Conservation (phyloP, 2,113 vertebrate genomes). For the Melierax canorus region DNA sequence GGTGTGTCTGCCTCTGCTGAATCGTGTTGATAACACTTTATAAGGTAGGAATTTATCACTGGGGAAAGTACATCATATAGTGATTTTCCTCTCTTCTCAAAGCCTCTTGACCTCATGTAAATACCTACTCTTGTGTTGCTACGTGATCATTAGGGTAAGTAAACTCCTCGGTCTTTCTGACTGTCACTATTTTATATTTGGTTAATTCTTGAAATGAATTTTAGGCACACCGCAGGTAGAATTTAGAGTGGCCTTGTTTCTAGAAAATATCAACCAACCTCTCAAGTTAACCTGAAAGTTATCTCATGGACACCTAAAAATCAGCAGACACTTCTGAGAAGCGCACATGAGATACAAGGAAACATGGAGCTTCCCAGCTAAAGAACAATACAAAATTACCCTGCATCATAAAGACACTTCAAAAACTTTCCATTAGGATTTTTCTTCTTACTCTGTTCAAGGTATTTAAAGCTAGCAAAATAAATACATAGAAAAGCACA, state of each 20-base stretch:
- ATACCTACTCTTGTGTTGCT: not conserved
- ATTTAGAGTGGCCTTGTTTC: not conserved
- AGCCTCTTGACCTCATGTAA: not conserved
- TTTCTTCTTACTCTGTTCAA: not conserved
- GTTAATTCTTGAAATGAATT: not conserved
- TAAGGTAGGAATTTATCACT: not conserved
- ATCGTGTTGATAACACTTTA: not conserved
- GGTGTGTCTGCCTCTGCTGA: not conserved
- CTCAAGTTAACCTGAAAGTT: not conserved
- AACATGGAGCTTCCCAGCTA: not conserved
- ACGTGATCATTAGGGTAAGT: not conserved
- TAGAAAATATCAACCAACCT: not conserved
- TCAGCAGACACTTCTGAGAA: not conserved
- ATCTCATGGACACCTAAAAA: not conserved
- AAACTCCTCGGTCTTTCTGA: not conserved
- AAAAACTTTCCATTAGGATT: not conserved
- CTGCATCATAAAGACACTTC: not conserved
- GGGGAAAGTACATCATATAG: not conserved
- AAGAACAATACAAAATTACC: fast-evolving
- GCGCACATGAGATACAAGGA: fast-evolving
- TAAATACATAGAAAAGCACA: not conserved
- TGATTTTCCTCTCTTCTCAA: not conserved
- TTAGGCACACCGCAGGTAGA: not conserved
- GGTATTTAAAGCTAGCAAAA: not conserved
- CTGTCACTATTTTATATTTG: not conserved